Base-by-base conservation (phyloP, 2,888 invertebrate genomes). In the Hemistola chrysoprasaria region DNA sequence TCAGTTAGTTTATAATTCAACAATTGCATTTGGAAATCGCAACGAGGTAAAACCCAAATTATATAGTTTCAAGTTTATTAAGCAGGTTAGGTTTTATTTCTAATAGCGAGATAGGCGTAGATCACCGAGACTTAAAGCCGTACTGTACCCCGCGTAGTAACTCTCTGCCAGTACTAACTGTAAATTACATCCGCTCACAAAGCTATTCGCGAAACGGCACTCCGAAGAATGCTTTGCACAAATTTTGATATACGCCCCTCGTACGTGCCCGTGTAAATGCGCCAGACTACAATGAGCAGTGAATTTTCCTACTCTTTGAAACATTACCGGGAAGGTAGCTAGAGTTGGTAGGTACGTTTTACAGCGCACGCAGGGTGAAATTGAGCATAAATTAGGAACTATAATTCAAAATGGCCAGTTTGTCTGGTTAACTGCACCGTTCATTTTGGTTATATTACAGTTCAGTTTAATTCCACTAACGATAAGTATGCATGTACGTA, bases 171-270 rank as follows among this genome's bases (percentile, higher is more conserved):
- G 39, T 50, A 30, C 44, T 63, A 53, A 60, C 53, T 50, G 49
- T 59, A 56, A 68, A 62, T 63, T 64, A 60, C 58, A 52, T 49
- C 57, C 44, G 51, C 59, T 56, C 56, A 38, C 47, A 50, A 44
- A 60, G 54, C 53, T 58, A 54, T 54, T 57, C 40, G 39, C 43
- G 44, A 56, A 49, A 54, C 52, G 53, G 53, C 54, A 56, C 50
- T 57, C 53, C 52, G 40, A 54, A 56, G 65, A 64, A 56, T 50
- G 54, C 53, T 55, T 40, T 50, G 52, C 53, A 46, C 58, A 55
- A 64, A 63, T 59, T 59, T 59, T 62, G 65, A 66, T 61, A 59
- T 53, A 65, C 52, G 50, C 43, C 22, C 38, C 37, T 39, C 9
- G 47, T 43, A 51, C 55, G 52, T 53, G 51, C 30, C 36, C 22